Base-by-base conservation (phyloP, 2,888 invertebrate genomes). In the Lepidochitona cinerea region DNA sequence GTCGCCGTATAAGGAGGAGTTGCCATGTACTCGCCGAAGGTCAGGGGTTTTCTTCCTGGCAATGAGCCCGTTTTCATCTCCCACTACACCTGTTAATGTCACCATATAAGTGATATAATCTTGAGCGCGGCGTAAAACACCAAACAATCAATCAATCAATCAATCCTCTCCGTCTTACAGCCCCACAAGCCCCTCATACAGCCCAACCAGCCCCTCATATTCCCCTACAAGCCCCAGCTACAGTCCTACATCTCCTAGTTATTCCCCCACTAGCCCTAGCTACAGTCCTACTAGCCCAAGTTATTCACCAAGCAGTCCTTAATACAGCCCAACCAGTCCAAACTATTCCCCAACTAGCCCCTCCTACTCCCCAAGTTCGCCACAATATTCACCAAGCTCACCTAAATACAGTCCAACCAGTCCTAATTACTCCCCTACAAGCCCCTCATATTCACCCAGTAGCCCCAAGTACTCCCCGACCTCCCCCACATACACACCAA, bases 281-380 rank as follows among this genome's bases (percentile, higher is more conserved):
- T 91, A 90, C 83, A 83, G 84, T 36, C 91, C 91, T 6, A 86
- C 87, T 64, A 93, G 93, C 52, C 95, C 95, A 0, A 93, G 93
- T 70, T 93, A 91, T 88, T 92, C 89, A 71, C 92, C 91, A 78
- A 91, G 89, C 77, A 94, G 95, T 85, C 96, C 96, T 0, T 94
- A 95, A 0, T 95, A 95, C 29, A 94, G 95, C 0, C 95, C 96
- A 0, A 95, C 96, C 0, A 95, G 95, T 79, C 96, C 96, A 0
- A 95, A 94, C 83, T 97, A 97, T 90, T 95, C 95, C 94, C 96
- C 96, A 1, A 94, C 95, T 0, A 95, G 94, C 80, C 96, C 96
- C 0, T 94, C 81, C 5, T 90, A 90, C 73, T 86, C 96, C 32
- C 94, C 94, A 12, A 93, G 93, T 68, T 91, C 91, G 88, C 91